A percentile compares a stretch with the other conserved stretches of the same genome.
These are phyloP conservation scores for Sebastes ruberrimus DNA, from an alignment of 2,797 vertebrate species.

Conservation along the genomic window DNA sequence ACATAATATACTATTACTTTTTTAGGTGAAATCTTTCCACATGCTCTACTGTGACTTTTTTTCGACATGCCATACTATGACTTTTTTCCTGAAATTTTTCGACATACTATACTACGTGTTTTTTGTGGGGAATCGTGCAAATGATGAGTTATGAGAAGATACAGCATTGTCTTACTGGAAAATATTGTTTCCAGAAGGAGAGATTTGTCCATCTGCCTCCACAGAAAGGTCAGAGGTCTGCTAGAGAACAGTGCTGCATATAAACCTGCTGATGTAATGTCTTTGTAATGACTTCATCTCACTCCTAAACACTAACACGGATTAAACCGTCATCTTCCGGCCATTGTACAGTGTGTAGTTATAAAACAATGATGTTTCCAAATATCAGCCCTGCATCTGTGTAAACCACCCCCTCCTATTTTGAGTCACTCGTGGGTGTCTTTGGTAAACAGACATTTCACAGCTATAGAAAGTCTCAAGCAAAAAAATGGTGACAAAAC, in stretches of 20 bases:
- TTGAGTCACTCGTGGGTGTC: conserved; percentile 20
- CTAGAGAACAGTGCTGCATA: neutral
- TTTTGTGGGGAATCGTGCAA: neutral
- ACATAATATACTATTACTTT: too few species aligned
- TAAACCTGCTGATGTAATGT: neutral
- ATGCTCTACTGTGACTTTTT: too few species aligned
- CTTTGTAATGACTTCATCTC: neutral
- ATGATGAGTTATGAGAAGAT: neutral
- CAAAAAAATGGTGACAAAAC: neutral
- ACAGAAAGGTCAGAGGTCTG: too few species aligned
- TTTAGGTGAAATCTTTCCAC: too few species aligned
- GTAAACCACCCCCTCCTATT: conserved; percentile 21
- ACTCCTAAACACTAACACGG: conserved; percentile 6
- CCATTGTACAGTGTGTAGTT: conserved; percentile 22
- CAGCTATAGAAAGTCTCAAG: neutral
- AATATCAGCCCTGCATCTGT: neutral
- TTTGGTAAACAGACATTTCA: conserved; percentile 31
- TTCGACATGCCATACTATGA: too few species aligned
- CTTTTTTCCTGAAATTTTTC: too few species aligned
- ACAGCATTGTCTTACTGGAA: neutral
- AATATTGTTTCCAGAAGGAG: neutral
- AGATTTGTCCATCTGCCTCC: neutral
- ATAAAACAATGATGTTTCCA: conserved; percentile 61
- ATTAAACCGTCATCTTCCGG: conserved; percentile 26
- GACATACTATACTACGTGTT: too few species aligned